Percentiles rank a stretch among this genome's conserved stretches.
These are phyloP conservation scores for Chroicocephalus ridibundus DNA, from an alignment of 2,113 vertebrate genomes.

Conservation along the genomic window DNA sequence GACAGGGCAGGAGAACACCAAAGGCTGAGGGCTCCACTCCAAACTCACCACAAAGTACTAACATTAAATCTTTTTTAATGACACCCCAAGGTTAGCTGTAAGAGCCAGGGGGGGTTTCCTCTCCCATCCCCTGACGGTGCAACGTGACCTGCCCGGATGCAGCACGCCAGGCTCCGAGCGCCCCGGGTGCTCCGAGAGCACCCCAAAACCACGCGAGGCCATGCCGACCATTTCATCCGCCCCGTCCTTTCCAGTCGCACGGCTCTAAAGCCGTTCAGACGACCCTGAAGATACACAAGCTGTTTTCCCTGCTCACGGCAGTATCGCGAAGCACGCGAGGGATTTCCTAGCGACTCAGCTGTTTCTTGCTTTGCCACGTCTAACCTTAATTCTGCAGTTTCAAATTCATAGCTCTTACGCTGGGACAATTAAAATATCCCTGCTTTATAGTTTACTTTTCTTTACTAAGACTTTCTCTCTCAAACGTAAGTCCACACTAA, in stretches of 20 bases:
- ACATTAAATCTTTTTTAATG: not conserved
- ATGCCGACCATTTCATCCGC: not conserved
- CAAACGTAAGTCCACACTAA: not conserved
- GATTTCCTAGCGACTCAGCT: not conserved
- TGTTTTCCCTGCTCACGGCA: not conserved
- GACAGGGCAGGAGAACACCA: not conserved
- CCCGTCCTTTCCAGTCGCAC: not conserved
- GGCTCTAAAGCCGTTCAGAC: no score
- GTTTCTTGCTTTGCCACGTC: not conserved
- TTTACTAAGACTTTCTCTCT: not conserved
- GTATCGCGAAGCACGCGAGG: accelerated
- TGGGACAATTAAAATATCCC: not conserved
- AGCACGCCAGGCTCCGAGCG: no score
- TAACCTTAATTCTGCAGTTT: not conserved
- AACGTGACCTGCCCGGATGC: not conserved
- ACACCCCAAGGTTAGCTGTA: not conserved
- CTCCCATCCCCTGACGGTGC: not conserved
- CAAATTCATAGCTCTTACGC: not conserved
- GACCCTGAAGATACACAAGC: not conserved
- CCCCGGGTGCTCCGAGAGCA: not conserved
- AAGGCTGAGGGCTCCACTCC: not conserved
- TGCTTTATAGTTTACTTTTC: not conserved
- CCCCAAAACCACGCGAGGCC: not conserved
- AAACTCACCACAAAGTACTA: not conserved
- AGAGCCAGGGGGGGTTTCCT: not conserved